A percentile compares a stretch with the other conserved stretches of the same genome.
Evolutionary conservation across 2,113 vertebrate genomes (phyloP).

Genomic region (Fulmarus glacialis): DNA sequence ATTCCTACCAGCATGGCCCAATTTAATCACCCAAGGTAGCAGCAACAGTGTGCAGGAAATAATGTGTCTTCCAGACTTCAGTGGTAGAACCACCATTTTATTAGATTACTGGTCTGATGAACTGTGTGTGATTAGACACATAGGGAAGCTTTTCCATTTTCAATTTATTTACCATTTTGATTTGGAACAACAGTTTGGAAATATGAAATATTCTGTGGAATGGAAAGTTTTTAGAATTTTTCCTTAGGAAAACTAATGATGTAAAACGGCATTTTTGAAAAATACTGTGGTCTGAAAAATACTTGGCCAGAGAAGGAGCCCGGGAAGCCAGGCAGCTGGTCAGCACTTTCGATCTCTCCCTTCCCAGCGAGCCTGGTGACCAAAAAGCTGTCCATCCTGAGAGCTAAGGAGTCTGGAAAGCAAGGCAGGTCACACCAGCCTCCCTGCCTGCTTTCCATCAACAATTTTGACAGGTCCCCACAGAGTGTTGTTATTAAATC

Average conservation of each 20-base stretch:
- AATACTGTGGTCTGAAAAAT: background rate
- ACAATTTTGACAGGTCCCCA: background rate
- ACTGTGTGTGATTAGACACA: background rate
- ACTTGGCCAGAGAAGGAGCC: background rate
- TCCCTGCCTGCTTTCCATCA: background rate
- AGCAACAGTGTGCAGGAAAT: background rate
- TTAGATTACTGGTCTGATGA: background rate
- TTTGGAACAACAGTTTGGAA: background rate
- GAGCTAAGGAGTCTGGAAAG: background rate
- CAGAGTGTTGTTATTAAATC: background rate
- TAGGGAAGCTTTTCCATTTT: background rate
- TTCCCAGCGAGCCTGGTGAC: background rate
- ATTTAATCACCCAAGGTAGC: background rate
- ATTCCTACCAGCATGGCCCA: fast-evolving
- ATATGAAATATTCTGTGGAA: background rate
- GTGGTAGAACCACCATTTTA: background rate
- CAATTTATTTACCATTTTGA: background rate
- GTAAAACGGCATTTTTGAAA: background rate
- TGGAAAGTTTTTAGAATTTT: background rate
- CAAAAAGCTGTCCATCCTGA: background rate
- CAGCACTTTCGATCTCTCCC: background rate
- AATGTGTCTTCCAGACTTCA: background rate
- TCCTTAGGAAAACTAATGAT: background rate
- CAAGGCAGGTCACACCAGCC: background rate
- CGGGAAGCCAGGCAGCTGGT: background rate